Percentiles rank a stretch among this genome's conserved stretches.
Evolutionary conservation across 2,113 vertebrate species (phyloP).

Genomic region (Colossoma macropomum): DNA sequence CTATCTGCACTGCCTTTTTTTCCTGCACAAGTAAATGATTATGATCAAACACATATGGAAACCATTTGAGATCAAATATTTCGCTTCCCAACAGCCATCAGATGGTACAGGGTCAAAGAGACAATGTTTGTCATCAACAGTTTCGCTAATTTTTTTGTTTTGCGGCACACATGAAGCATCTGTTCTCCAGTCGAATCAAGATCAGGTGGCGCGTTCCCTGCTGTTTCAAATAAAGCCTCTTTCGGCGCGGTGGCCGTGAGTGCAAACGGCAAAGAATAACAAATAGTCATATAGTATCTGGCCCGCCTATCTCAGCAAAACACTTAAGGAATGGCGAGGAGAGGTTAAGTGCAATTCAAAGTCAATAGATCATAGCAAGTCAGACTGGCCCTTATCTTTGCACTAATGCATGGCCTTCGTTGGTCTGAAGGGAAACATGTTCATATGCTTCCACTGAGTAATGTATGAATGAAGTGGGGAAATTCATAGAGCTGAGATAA

Average conservation of each 20-base stretch:
- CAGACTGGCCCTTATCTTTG: slow-evolving; percentile 35
- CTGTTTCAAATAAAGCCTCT: slow-evolving; percentile 55
- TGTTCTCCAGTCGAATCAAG: slow-evolving; percentile 61
- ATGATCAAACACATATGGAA: slow-evolving; percentile 33
- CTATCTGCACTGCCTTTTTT: slow-evolving; percentile 1
- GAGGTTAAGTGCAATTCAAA: slow-evolving; percentile 39
- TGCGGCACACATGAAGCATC: slow-evolving; percentile 43
- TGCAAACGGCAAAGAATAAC: slow-evolving; percentile 58
- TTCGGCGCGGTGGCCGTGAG: slow-evolving; percentile 44
- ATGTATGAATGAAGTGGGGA: slow-evolving; percentile 45
- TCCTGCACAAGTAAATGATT: slow-evolving; percentile 17
- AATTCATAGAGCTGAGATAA: slow-evolving; percentile 16
- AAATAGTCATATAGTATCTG: slow-evolving; percentile 49
- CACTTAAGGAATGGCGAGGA: slow-evolving; percentile 18
- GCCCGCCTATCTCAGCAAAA: slow-evolving; percentile 27
- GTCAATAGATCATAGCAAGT: slow-evolving; percentile 35
- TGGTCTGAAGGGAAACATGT: slow-evolving; percentile 33
- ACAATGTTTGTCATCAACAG: slow-evolving; percentile 51
- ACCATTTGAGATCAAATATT: slow-evolving; percentile 29
- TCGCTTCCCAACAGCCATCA: slow-evolving; percentile 18
- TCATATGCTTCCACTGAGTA: slow-evolving; percentile 12
- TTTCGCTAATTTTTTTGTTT: slow-evolving; percentile 54
- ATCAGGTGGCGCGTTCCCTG: slow-evolving; percentile 63
- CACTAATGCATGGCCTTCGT: slow-evolving; percentile 32
- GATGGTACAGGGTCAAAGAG: slow-evolving; percentile 27